Conservation (phyloP, 2,888 invertebrate species). For the Oscheius sp. region DNA sequence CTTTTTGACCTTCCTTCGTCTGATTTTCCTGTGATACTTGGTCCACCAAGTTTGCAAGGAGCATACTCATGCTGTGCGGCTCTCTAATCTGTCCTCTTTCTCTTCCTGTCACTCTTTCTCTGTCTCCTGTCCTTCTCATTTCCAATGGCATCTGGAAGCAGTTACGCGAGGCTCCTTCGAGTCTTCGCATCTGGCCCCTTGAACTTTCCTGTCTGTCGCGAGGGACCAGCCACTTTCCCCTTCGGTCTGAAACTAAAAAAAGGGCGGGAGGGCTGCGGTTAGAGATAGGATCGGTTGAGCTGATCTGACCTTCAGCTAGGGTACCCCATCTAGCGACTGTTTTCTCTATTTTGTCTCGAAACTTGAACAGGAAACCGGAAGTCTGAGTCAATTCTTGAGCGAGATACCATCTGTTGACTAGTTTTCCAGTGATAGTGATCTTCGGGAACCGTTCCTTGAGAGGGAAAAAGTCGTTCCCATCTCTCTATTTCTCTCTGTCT, state of each 20-base stretch:
- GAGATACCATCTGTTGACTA: too few species aligned
- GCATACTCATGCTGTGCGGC: too few species aligned
- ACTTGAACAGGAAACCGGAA: too few species aligned
- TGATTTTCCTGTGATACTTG: not conserved
- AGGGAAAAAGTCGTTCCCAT: too few species aligned
- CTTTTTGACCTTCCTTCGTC: not conserved
- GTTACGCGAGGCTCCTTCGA: slow-evolving; percentile 28
- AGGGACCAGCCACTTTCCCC: too few species aligned
- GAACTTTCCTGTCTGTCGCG: slow-evolving; percentile 10
- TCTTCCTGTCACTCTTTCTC: not conserved
- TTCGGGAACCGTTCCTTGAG: too few species aligned
- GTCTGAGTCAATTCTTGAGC: too few species aligned
- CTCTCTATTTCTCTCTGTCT: too few species aligned
- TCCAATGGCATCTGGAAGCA: slow-evolving; percentile 27
- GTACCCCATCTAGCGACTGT: too few species aligned
- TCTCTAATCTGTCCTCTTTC: not conserved
- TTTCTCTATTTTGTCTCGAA: too few species aligned
- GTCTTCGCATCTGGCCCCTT: slow-evolving; percentile 17
- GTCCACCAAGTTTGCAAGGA: too few species aligned
- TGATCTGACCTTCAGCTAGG: slow-evolving; percentile 16
- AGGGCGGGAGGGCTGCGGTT: slow-evolving; percentile 22
- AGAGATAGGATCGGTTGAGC: slow-evolving; percentile 32
- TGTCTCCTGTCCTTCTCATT: not conserved
- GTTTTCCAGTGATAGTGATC: too few species aligned
- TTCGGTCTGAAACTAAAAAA: not conserved